Base-by-base conservation (phyloP, 2,797 vertebrate species). In the Hirundo rustica region DNA sequence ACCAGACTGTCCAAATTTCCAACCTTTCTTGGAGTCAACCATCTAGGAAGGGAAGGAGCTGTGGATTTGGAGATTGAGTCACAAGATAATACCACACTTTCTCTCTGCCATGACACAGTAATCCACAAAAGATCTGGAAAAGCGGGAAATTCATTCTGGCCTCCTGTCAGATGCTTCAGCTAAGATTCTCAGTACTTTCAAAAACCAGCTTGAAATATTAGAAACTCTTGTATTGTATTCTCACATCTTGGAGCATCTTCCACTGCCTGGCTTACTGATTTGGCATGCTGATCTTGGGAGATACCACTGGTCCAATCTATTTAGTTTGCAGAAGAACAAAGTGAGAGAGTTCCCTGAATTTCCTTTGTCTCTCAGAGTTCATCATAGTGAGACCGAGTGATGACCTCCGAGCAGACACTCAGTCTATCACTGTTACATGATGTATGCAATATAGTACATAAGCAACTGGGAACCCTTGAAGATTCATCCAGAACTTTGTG, bases 361-460 rank as follows among this genome's bases (percentile, higher is more conserved):
- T 86, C 44, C 40, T 72, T 21, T 53, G 44, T n/a, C 42, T 29
- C 30, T 82, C 1, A 0, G 26, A 58, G 40, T n/a, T 62, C 29
- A 26, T 13, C 22, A 54, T 5, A 64, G 58, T 16, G 25, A 65
- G 53, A 80, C 2, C 5, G 4, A 77, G 20, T 29, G 25, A 54
- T 42, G 27, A 67, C 14, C 68, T 74, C 76, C 36, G 64, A 57
- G 36, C 1, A 57, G 36, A 47, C 53, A 68, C 9, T 73, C 32
- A 40, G 71, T 34, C 51, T 45, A 26, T 66, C 45, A 21, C 44
- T 21, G 44, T n/a, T 36, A 77, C 0, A 0, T 40, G 47, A 51
- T 20, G 7, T 12, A 18, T 44, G 25, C 15, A 70, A 29, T n/a
- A 55, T 3, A 34, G 7, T n/a, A 55, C 19, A 61, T 30, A 54